phyloP scores from a whole-genome alignment of 30 jellyfish, hydroid and myxozoan genomes.

The Euphysa ruthae region DNA sequence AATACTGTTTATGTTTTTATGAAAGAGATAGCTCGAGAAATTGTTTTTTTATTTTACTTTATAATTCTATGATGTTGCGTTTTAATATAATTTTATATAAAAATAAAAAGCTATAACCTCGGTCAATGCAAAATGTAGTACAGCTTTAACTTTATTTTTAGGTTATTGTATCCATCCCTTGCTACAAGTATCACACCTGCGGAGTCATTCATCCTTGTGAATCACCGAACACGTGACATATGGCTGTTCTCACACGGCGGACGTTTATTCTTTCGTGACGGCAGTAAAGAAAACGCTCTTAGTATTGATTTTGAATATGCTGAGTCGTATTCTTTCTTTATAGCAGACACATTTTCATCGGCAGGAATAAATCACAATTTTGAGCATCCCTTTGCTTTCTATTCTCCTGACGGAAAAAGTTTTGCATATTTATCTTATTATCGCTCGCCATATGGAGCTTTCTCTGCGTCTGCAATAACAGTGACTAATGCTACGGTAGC shows the following conservation, averaged over 20 bases:
- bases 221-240: conserved; percentile 79
- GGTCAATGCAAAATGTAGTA: no score
- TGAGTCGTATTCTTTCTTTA: conserved; percentile 82
- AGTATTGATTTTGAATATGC: conserved; percentile 94
- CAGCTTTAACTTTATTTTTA: neutral
- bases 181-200: conserved; percentile 99
- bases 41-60: no score
- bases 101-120: no score
- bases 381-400: conserved; percentile 97
- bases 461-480: conserved; percentile 95
- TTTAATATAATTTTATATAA: no score
- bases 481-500: conserved; percentile 76
- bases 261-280: conserved; percentile 84
- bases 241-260: conserved; percentile 99
- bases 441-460: conserved; percentile 97
- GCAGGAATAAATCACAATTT: conserved; percentile 88
- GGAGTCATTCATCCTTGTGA: conserved; percentile 88
- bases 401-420: conserved; percentile 75
- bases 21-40: no score
- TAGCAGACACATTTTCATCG: conserved; percentile 93
- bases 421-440: conserved; percentile 87
- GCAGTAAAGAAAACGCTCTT: conserved; percentile 79
- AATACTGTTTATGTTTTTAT: no score
- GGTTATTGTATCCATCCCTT: conserved; percentile 85
- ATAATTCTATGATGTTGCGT: no score